A percentile compares a stretch with the other conserved stretches of the same genome.
Evolutionary conservation across 2,888 invertebrate genomes (phyloP).

Genomic region (Zaprionus lineosus): DNA sequence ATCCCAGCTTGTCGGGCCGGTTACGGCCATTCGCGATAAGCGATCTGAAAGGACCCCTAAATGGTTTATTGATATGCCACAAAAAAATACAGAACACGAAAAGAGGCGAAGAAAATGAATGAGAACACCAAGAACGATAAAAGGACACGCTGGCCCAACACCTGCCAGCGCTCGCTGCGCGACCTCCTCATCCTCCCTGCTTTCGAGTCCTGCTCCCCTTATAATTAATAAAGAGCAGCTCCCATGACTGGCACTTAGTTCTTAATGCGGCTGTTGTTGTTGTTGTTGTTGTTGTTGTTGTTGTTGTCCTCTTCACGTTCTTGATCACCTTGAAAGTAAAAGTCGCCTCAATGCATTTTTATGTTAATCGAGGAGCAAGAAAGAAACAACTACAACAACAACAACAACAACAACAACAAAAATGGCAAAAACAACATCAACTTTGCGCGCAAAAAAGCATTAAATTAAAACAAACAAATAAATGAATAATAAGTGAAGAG

Average conservation of each 20-base stretch:
- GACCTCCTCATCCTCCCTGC: slow-evolving; percentile 9
- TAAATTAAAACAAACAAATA: slow-evolving; percentile 79
- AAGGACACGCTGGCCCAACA: slow-evolving; percentile 47
- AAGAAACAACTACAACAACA: too few species aligned
- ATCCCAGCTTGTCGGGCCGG: slow-evolving; percentile 52
- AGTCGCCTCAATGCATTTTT: slow-evolving; percentile 71
- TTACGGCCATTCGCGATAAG: slow-evolving; percentile 55
- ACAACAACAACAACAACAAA: too few species aligned
- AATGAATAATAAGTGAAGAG: slow-evolving; percentile 70
- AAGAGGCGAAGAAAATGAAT: slow-evolving; percentile 14
- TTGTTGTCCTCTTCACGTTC: slow-evolving; percentile 12
- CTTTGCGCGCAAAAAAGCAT: slow-evolving; percentile 68
- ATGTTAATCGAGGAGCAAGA: slow-evolving; percentile 57
- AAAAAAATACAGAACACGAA: slow-evolving; percentile 32
- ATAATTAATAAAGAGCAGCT: slow-evolving; percentile 58
- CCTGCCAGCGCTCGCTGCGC: slow-evolving; percentile 46
- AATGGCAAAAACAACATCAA: too few species aligned
- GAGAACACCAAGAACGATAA: background rate
- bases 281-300: background rate
- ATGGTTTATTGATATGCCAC: slow-evolving; percentile 71
- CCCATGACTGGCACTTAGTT: slow-evolving; percentile 57
- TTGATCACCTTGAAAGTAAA: slow-evolving; percentile 77
- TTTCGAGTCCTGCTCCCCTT: slow-evolving; percentile 26
- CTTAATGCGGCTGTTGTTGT: slow-evolving; percentile 4
- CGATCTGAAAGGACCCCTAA: slow-evolving; percentile 61